Base-by-base conservation (phyloP, 2,888 invertebrate genomes). In the Phlogophora meticulosa region DNA sequence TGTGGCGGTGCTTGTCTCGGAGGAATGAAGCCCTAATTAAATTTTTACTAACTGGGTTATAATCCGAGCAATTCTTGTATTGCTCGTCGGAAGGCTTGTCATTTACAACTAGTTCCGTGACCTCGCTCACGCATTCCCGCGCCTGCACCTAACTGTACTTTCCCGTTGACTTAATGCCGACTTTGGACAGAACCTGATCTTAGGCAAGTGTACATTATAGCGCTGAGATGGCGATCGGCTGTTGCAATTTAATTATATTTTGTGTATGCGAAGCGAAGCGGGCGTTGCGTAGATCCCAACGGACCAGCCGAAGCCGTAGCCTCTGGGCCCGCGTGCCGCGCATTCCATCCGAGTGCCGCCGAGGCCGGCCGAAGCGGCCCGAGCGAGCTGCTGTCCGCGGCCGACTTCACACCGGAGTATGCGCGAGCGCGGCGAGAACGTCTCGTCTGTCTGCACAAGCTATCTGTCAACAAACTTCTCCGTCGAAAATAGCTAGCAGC, bases 111-210 rank as follows among this genome's bases (percentile, higher is more conserved):
- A 95, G 95, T 94, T 95, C 94, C 92, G 95, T 95, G 95, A 95
- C 95, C 95, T 95, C 95, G 95, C 95, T 94, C 93, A 95, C 95
- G 94, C 95, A 95, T 95, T 94, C 95, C 94, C 94, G 93, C 94
- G 95, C 94, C 90, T 95, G 95, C 94, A 94, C 90, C 94, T 95
- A 95, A 95, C 95, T 94, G 95, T 95, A 95, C 94, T 94, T 95
- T 95, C 94, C 94, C 93, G 95, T 94, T 94, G 94, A 94, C 91
- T 95, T 94, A 93, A 94, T 94, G 88, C 92, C 86, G 92, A 94
- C 93, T 95, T 95, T 95, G 93, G 94, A 92, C 91, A 92, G 88
- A 95, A 95, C 95, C 92, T 94, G 95, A 94, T 95, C 93, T 93
- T 91, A 92, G 92, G 90, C 92, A 93, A 93, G 93, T 94, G 92